Base-by-base conservation (phyloP, 2,113 vertebrate species). In the Phrynocephalus versicolor region DNA sequence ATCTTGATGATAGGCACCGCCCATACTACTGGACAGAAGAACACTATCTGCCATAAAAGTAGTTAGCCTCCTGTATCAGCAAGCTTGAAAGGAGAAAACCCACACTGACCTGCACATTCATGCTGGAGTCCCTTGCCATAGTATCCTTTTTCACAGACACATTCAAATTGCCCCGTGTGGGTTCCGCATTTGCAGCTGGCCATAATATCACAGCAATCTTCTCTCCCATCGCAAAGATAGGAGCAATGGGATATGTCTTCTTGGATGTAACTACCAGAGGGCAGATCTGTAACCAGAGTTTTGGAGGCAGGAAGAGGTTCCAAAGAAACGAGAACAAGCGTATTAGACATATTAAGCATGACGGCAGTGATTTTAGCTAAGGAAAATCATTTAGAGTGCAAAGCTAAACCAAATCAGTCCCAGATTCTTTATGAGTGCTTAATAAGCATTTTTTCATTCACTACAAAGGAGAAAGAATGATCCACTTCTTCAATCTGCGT, bases 121-220 rank as follows among this genome's bases (percentile, higher is more conserved):
- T 98, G 95, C 57, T 97, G 97, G 0, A 99, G 97, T 6, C 99
- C 99, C 92, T 98, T 98, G 30, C 99, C 99, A 0, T 98, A 99
- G 91, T 99, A 96, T 12, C 99, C 99, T 93, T 97, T 98, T 88
- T 99, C 98, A 84, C 99, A 99, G 94, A 99, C 95, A 85, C 99
- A 99, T 92, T 99, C 99, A 0, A 98, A 99, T 89, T 99, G 99
- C n/a, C 99, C 99, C 0, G 98, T 98, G 95, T 98, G 98, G 3
- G 97, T 98, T 64, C 99, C 99, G 2, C 99, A 99, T 90, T 98
- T 98, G 85, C 99, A 99, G 95, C 98, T 99, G 67, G 98, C 99
- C 98, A 99, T 98, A 88, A 95, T 89, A 94, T 99, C 99, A 30
- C 99, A 99, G 94, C 99, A 99, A 85, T 98, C 97, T 85, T 88